Evolutionary conservation across 2,113 vertebrate genomes (phyloP).

Genomic region (Plecturocebus donacophilus): DNA sequence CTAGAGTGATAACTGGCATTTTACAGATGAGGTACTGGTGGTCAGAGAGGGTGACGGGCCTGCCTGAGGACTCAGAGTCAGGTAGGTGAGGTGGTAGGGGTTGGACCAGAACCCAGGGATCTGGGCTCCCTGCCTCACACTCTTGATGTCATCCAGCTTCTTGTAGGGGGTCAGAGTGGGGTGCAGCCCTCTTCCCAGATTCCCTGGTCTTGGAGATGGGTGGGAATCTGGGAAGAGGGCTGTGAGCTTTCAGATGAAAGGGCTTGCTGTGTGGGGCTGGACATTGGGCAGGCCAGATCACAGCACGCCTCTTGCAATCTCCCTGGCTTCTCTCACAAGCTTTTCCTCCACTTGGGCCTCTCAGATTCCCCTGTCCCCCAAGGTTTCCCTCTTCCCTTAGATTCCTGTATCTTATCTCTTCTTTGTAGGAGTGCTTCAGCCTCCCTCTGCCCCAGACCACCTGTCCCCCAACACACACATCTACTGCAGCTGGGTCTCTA

Average conservation of each 20-base stretch:
- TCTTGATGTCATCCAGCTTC: not conserved
- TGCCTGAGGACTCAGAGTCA: not conserved
- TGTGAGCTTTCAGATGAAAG: constrained; percentile 1
- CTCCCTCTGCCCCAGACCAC: not conserved
- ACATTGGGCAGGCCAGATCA: not conserved
- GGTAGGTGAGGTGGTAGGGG: not conserved
- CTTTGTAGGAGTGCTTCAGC: not conserved
- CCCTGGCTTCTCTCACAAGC: not conserved
- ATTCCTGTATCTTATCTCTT: constrained; percentile 54
- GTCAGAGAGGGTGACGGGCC: not conserved
- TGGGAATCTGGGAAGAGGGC: constrained; percentile 13
- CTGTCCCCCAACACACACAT: not conserved
- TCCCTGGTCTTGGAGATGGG: not conserved
- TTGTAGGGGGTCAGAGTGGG: not conserved
- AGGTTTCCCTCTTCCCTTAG: not conserved
- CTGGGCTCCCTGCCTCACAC: not conserved
- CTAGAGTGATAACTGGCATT: not conserved
- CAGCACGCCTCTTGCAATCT: not conserved
- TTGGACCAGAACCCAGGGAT: not conserved
- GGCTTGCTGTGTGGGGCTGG: constrained; percentile 30
- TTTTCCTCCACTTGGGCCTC: constrained; percentile 13
- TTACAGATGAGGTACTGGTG: not conserved
- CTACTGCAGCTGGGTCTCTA: not conserved
- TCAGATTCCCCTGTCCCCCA: not conserved
- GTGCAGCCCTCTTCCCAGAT: not conserved